Evolutionary conservation across 1,140 invertebrate genomes (phyloP).

Genomic region (Drosophila murphyi): DNA sequence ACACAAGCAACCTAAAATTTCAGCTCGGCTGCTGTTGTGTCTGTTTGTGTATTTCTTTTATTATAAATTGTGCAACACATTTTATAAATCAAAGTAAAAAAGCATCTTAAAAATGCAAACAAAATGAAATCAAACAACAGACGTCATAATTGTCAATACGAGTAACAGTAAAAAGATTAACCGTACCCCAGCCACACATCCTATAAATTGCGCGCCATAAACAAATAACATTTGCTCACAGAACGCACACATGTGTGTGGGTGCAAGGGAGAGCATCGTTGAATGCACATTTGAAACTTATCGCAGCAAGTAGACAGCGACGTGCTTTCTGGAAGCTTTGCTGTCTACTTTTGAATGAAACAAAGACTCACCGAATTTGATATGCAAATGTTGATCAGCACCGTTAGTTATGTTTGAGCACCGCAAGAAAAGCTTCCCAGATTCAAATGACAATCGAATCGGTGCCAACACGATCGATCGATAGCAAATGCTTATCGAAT

Average conservation of each 20-base stretch:
- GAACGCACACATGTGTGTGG: conserved; percentile 6
- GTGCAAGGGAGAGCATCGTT: conserved; percentile 41
- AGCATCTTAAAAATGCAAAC: conserved; percentile 18
- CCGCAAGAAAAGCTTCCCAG: conserved; percentile 26
- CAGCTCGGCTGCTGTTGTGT: conserved; percentile 31
- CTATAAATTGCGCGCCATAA: conserved; percentile 71
- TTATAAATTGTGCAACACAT: conserved; percentile 35
- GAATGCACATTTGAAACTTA: conserved; percentile 59
- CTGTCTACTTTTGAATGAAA: conserved; percentile 14
- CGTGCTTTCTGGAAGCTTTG: conserved; percentile 41
- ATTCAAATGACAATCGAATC: conserved; percentile 17
- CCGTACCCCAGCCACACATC: conserved; percentile 55
- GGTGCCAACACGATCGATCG: conserved; percentile 25
- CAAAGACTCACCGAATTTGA: conserved; percentile 8
- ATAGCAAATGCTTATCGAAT: conserved; percentile 23
- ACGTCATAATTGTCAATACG: conserved; percentile 9
- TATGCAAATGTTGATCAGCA: conserved; percentile 14
- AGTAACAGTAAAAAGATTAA: conserved; percentile 33
- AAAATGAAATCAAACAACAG: conserved; percentile 16
- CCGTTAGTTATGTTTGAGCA: conserved; percentile 1
- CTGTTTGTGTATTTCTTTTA: conserved; percentile 3
- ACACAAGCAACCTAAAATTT: conserved; percentile 28
- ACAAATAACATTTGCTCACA: conserved; percentile 51
- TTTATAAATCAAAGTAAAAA: conserved; percentile 10
- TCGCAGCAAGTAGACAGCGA: conserved; percentile 25